Percentiles rank a stretch among this genome's conserved stretches.
Conservation (phyloP, 2,797 vertebrate genomes). For the Liparis tanakae region DNA sequence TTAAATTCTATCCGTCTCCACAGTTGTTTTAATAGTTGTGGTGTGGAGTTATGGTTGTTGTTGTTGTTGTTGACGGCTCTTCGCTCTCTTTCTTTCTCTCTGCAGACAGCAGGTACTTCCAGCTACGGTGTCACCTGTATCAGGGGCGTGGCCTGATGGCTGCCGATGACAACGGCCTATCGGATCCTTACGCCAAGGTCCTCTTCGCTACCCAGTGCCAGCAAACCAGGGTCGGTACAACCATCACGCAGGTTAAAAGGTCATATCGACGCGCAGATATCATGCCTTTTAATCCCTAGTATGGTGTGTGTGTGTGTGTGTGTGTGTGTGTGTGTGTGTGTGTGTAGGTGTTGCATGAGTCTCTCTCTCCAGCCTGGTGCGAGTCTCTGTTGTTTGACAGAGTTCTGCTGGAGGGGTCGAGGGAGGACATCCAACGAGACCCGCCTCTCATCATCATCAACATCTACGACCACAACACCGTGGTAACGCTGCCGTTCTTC, state of each 20-base stretch:
- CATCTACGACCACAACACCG: slow-evolving; percentile 87
- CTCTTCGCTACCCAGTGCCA: slow-evolving; percentile 93
- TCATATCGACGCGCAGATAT: not conserved
- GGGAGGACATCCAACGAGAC: slow-evolving; percentile 88
- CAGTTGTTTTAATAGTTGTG: not conserved
- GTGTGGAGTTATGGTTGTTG: no score
- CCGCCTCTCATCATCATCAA: slow-evolving; percentile 89
- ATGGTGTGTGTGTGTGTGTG: slow-evolving; percentile 28
- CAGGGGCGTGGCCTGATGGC: slow-evolving; percentile 91
- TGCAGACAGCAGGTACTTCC: slow-evolving; percentile 91
- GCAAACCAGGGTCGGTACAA: slow-evolving; percentile 82
- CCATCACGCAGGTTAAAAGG: not conserved
- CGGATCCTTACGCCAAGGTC: slow-evolving; percentile 90
- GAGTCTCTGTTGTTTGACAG: slow-evolving; percentile 91
- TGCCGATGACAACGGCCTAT: slow-evolving; percentile 92
- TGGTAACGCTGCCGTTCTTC: slow-evolving; percentile 80
- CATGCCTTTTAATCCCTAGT: not conserved
- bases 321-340: slow-evolving; percentile 38
- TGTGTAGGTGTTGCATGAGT: slow-evolving; percentile 86
- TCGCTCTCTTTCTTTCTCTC: not conserved
- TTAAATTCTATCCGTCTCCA: not conserved
- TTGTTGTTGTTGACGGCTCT: not conserved
- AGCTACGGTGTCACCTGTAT: slow-evolving; percentile 93
- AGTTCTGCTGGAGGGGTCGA: slow-evolving; percentile 89
- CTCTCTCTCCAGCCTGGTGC: slow-evolving; percentile 92